Conservation (phyloP, 2,113 vertebrate species). For the Gnathonemus echidnorhynchus region DNA sequence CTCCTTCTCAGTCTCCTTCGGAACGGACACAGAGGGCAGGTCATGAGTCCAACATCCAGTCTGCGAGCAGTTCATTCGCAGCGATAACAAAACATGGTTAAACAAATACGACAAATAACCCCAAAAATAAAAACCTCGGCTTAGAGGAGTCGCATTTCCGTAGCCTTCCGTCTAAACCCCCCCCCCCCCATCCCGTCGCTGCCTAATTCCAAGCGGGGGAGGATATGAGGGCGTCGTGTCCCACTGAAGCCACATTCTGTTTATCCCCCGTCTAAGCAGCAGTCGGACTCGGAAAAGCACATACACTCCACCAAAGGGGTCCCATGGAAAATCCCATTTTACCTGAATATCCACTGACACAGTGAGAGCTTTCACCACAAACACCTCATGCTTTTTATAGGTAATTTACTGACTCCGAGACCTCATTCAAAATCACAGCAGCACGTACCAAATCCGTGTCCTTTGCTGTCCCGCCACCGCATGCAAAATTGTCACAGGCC, state of each 20-base stretch:
- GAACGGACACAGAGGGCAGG: constrained; percentile 19
- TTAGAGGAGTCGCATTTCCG: background rate
- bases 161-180: background rate
- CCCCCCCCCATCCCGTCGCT: background rate
- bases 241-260: background rate
- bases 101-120: background rate
- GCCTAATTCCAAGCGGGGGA: background rate
- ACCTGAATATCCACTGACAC: background rate
- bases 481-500: background rate
- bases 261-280: background rate
- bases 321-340: background rate
- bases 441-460: background rate
- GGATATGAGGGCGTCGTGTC: background rate
- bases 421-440: background rate
- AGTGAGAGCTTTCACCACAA: background rate
- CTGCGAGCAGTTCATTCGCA: background rate
- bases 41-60: background rate
- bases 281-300: background rate
- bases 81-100: too few relatives aligned
- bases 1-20: constrained; percentile 39
- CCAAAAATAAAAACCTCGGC: background rate
- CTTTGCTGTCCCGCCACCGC: background rate
- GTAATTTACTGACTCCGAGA: background rate
- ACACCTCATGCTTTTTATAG: background rate
- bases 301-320: background rate